Evolutionary conservation across 2,113 vertebrate species (phyloP).

Genomic region (Laticauda colubrina): DNA sequence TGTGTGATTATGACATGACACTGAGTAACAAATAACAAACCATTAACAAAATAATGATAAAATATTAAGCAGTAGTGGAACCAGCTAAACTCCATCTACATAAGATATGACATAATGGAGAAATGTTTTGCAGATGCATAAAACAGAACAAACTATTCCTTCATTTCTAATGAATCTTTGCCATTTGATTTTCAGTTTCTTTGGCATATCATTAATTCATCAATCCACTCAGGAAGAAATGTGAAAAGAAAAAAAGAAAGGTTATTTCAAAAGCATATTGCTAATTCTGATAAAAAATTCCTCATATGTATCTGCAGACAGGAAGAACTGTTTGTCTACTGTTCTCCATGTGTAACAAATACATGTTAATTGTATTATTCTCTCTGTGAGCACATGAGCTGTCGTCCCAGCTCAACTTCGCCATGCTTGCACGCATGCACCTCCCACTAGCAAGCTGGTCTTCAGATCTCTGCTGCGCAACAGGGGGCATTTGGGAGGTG

Average conservation of each 20-base stretch:
- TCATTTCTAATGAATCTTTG: not conserved
- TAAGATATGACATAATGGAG: not conserved
- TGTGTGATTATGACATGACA: not conserved
- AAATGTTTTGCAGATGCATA: not conserved
- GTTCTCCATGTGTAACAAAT: not conserved
- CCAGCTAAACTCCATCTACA: not conserved
- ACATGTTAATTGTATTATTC: not conserved
- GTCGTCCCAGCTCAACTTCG: too few species aligned
- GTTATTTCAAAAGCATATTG: not conserved
- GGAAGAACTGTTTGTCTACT: not conserved
- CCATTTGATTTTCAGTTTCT: not conserved
- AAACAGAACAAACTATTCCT: not conserved
- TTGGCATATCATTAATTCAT: not conserved
- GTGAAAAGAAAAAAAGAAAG: not conserved
- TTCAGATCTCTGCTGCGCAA: too few species aligned
- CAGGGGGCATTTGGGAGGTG: too few species aligned
- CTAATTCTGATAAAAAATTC: not conserved
- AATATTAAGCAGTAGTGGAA: not conserved
- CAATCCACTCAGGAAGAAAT: not conserved
- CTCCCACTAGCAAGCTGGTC: too few species aligned
- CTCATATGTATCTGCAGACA: not conserved
- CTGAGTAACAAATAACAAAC: not conserved
- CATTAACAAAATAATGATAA: not conserved
- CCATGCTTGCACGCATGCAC: too few species aligned
- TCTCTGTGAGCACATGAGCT: not conserved